Conservation (phyloP, 2,888 invertebrate species). For the Xylocampa areola region DNA sequence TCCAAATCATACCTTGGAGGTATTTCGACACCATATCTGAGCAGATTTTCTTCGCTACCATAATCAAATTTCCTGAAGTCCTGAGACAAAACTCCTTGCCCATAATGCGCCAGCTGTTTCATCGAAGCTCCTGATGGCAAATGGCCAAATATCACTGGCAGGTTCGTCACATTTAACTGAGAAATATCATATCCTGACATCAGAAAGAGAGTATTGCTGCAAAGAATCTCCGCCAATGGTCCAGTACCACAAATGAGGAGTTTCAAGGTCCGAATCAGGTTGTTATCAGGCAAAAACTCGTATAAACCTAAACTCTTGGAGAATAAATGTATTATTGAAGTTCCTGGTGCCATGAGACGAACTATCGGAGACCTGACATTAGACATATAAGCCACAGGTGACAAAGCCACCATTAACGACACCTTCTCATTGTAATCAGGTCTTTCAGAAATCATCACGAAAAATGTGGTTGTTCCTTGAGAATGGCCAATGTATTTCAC, state of each 20-base stretch:
- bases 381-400: constrained; percentile 89
- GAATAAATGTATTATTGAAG: constrained; percentile 61
- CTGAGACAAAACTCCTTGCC: constrained; percentile 79
- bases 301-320: constrained; percentile 82
- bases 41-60: constrained; percentile 67
- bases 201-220: constrained; percentile 90
- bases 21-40: constrained; percentile 65
- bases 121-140: constrained; percentile 88
- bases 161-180: constrained; percentile 89
- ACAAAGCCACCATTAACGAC: constrained; percentile 86
- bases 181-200: constrained; percentile 88
- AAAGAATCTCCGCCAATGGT: constrained; percentile 84
- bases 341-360: constrained; percentile 70
- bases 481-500: constrained; percentile 93
- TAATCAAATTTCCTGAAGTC: constrained; percentile 76
- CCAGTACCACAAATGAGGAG: constrained; percentile 80
- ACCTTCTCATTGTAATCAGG: constrained; percentile 90
- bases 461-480: constrained; percentile 91
- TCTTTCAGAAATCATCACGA: constrained; percentile 87
- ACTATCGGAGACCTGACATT: constrained; percentile 77
- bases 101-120: constrained; percentile 88
- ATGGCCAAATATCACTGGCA: constrained; percentile 89
- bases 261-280: constrained; percentile 84
- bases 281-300: constrained; percentile 91
- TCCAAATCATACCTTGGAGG: constrained; percentile 75